These are phyloP conservation scores for Calycopis cecrops DNA, from an alignment of 1,140 invertebrate species.

Conservation along the genomic window DNA sequence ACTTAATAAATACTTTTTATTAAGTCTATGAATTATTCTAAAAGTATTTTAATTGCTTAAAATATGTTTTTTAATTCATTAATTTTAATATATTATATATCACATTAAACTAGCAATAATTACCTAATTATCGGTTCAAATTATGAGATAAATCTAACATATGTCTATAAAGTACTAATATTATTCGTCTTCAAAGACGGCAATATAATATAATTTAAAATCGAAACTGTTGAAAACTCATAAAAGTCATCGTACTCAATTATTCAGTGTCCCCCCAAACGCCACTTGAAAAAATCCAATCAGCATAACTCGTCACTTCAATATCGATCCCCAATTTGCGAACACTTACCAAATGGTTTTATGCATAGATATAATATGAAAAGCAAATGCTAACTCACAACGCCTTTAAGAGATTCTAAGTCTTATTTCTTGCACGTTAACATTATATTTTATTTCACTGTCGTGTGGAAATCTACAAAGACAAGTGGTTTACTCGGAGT, in stretches of 20 bases:
- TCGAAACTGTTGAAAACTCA: constrained; percentile 37
- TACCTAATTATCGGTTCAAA: too few species aligned
- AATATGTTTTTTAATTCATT: too few species aligned
- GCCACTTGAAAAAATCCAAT: constrained; percentile 73
- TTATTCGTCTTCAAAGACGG: neutral
- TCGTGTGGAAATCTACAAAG: constrained; percentile 46
- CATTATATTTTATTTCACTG: constrained; percentile 51
- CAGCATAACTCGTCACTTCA: constrained; percentile 73
- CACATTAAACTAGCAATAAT: too few species aligned
- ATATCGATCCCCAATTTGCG: constrained; percentile 72
- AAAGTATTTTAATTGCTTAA: neutral
- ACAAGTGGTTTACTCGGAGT: constrained; percentile 68
- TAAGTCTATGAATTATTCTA: too few species aligned
- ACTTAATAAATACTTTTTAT: too few species aligned
- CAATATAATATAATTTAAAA: constrained; percentile 28
- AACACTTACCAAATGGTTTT: constrained; percentile 71
- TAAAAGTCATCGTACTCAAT: constrained; percentile 62
- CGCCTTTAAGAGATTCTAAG: constrained; percentile 36
- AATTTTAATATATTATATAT: too few species aligned
- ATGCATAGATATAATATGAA: constrained; percentile 64
- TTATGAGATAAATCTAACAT: too few species aligned
- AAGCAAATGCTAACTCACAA: constrained; percentile 35
- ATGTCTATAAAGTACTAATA: neutral
- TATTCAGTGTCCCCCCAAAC: constrained; percentile 60
- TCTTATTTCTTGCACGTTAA: constrained; percentile 42